Percentiles rank a stretch among this genome's conserved stretches.
Evolutionary conservation across 2,888 invertebrate genomes (phyloP).

Genomic region (Eilema sororculum): DNA sequence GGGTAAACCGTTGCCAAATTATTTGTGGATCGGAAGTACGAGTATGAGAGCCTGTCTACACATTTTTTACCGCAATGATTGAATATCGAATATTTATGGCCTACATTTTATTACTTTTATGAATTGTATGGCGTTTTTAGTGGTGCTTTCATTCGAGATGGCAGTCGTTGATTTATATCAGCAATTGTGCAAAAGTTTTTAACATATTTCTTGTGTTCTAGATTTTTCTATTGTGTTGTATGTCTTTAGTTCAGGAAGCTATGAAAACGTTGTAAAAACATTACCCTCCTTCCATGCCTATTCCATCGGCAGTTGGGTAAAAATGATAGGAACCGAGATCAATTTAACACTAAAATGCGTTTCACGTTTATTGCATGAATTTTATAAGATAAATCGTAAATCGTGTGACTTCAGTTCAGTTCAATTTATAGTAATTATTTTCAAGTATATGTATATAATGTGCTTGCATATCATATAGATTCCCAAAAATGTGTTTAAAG

Average conservation of each 20-base stretch:
- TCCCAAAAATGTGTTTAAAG: too few relatives aligned
- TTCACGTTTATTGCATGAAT: too few relatives aligned
- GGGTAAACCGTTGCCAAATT: slow-evolving; percentile 74
- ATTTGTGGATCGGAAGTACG: slow-evolving; percentile 75
- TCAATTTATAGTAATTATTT: too few relatives aligned
- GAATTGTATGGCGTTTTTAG: not conserved
- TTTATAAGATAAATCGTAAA: too few relatives aligned
- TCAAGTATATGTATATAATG: too few relatives aligned
- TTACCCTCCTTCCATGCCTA: too few relatives aligned
- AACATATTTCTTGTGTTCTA: not conserved
- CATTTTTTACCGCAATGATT: slow-evolving; percentile 35
- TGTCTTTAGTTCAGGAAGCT: not conserved
- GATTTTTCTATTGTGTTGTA: not conserved
- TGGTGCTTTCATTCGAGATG: not conserved
- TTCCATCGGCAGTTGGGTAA: too few relatives aligned
- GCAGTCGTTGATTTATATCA: not conserved
- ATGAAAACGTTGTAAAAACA: too few relatives aligned
- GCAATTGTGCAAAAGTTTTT: not conserved
- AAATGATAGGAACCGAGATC: too few relatives aligned
- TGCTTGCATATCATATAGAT: too few relatives aligned
- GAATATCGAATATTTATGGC: slow-evolving; percentile 31
- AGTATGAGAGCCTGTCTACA: slow-evolving; percentile 41
- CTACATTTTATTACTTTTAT: slow-evolving; percentile 13
- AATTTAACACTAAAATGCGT: too few relatives aligned
- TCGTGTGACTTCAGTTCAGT: too few relatives aligned